Evolutionary conservation across 1,140 invertebrate species (phyloP).

Genomic region (Olivierus martensii): DNA sequence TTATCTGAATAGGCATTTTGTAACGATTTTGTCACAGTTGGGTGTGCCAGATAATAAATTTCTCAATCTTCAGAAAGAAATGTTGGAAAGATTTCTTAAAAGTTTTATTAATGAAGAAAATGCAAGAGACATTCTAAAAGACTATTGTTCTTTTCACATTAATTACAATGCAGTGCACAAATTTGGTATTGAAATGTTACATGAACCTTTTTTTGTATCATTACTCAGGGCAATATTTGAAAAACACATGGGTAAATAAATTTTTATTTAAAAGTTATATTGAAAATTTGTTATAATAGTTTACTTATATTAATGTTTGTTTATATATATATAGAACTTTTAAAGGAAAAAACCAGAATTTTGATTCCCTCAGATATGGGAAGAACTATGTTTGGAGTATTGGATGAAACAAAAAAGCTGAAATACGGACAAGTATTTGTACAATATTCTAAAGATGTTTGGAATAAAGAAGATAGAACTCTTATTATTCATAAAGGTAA

Average conservation of each 20-base stretch:
- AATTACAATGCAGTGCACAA: too few relatives aligned
- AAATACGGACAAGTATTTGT: constrained; percentile 15
- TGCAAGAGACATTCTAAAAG: too few relatives aligned
- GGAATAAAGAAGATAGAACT: constrained; percentile 2
- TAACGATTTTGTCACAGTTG: constrained; percentile 9
- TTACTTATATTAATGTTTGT: too few relatives aligned
- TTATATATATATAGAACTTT: constrained; percentile 14
- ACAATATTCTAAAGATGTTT: constrained; percentile 17
- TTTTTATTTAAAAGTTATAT: too few relatives aligned
- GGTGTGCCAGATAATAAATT: constrained; percentile 1
- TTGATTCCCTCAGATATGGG: constrained; percentile 21
- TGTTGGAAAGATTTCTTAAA: neutral
- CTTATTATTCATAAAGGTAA: too few relatives aligned
- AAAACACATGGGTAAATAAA: too few relatives aligned
- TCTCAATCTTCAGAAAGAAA: neutral
- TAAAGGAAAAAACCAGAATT: constrained; percentile 24
- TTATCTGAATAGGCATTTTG: constrained; percentile 12
- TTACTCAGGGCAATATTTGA: too few relatives aligned
- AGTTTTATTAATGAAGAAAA: too few relatives aligned
- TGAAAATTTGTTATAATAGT: too few relatives aligned
- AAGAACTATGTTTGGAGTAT: constrained; percentile 16
- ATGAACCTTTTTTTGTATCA: too few relatives aligned
- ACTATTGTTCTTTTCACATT: too few relatives aligned
- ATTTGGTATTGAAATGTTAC: too few relatives aligned
- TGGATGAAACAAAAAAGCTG: constrained; percentile 16